Evolutionary conservation across 2,888 invertebrate species (phyloP).

Genomic region (Arctia plantaginis): DNA sequence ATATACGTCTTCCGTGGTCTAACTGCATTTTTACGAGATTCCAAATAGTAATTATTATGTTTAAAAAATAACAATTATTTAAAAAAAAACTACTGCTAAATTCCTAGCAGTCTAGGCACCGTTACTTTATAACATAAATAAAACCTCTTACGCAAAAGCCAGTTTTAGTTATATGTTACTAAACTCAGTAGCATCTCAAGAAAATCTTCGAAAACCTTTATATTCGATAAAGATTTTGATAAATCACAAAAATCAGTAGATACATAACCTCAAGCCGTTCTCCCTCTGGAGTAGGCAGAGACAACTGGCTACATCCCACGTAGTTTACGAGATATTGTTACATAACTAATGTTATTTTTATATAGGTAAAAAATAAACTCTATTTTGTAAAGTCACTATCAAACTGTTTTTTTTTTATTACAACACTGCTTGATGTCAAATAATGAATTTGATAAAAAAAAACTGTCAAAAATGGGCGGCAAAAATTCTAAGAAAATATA

Average conservation of each 20-base stretch:
- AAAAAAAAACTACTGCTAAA: not conserved
- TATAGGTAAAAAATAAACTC: no score
- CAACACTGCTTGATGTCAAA: not conserved
- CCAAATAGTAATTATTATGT: not conserved
- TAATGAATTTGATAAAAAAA: not conserved
- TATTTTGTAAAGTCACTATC: not conserved
- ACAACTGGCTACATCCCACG: not conserved
- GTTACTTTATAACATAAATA: not conserved
- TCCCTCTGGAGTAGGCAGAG: not conserved
- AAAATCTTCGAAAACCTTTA: not conserved
- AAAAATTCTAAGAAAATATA: not conserved
- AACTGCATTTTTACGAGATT: not conserved
- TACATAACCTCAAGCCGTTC: not conserved
- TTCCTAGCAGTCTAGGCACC: not conserved
- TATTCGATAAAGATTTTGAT: not conserved
- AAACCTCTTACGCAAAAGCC: no score
- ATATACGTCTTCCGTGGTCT: not conserved
- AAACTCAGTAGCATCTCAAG: no score
- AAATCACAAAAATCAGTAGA: not conserved
- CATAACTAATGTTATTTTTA: no score
- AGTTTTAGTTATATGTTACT: no score
- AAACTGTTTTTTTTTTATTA: not conserved
- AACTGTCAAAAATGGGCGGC: not conserved
- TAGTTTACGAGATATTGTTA: not conserved
- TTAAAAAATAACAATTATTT: not conserved